Base-by-base conservation (phyloP, 2,888 invertebrate genomes). In the Drosophila kambysellisi region DNA sequence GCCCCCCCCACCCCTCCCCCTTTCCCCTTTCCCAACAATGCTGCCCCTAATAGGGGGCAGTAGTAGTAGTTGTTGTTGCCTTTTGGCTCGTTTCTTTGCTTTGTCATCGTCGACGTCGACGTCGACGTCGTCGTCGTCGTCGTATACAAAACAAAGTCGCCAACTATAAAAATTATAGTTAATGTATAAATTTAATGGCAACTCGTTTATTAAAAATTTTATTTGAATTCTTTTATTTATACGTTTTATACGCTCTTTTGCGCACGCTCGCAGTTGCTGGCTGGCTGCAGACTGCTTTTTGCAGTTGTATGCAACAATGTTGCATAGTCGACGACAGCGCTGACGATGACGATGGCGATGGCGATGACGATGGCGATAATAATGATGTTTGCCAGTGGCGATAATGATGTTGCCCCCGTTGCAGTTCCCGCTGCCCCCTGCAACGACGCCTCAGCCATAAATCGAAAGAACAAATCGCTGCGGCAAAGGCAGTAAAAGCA, bases 171-270 rank as follows among this genome's bases (percentile, higher is more conserved):
- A 91, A 91, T 91, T 92, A 92, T 92, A 92, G 91, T 92, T 92
- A 92, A 92, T 92, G 92, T 92, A 92, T 92, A 92, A 92, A 92
- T 91, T 92, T 92, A 92, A 92, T 92, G 92, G 92, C 89, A 88
- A 92, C 92, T 91, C 92, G 92, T 92, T 92, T 92, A 92, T 92
- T 92, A 92, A 92, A 92, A 91, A 88, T 92, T 92, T 92, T 91
- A 92, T 92, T 92, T 91, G 91, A 91, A 92, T 91, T 88, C 89
- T 87, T 89, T 88, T 88, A 89, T 87, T 89, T 86, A 86, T 87
- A 86, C 89, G 89, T 87, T 87, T 89, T 89, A 85, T 89, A 83
- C 88, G 85, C 82, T 84, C 81, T 77, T 79, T 83, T 86, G 87
- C 82, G 77, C 79, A 80, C 86, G 84, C 88, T 80, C 88, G 69